Evolutionary conservation across 2,113 vertebrate genomes (phyloP).

Genomic region (Pachycephala philippinensis): DNA sequence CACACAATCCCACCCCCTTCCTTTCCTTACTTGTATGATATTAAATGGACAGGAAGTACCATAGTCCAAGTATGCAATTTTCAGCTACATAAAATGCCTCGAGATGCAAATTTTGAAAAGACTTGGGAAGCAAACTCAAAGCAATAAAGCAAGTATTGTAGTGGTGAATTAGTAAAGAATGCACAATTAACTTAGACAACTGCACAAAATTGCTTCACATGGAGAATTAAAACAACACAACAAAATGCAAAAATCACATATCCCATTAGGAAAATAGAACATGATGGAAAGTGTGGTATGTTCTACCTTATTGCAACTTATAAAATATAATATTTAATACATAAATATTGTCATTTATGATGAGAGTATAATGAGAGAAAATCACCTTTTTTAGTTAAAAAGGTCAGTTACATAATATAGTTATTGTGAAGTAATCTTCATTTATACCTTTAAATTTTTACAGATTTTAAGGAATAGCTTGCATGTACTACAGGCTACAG

Average conservation of each 20-base stretch:
- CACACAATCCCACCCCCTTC: fast-evolving
- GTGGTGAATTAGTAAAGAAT: not conserved
- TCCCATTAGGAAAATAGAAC: not conserved
- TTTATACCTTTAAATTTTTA: not conserved
- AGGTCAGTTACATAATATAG: not conserved
- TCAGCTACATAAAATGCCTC: not conserved
- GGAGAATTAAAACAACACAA: not conserved
- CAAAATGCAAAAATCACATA: not conserved
- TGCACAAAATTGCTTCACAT: not conserved
- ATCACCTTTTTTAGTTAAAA: not conserved
- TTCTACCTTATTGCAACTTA: not conserved
- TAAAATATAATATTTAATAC: not conserved
- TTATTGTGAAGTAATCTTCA: not conserved
- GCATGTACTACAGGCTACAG: not conserved
- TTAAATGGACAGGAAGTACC: not conserved
- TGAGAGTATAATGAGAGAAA: not conserved
- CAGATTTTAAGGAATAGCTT: not conserved
- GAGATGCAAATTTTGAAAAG: not conserved
- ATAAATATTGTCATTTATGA: not conserved
- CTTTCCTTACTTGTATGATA: not conserved
- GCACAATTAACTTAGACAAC: not conserved
- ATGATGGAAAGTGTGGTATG: not conserved
- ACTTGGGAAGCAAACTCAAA: not conserved
- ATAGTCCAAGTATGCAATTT: not conserved
- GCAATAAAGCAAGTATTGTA: not conserved